phyloP scores from a whole-genome alignment of 2,797 vertebrate species.

The Karalla daura region DNA sequence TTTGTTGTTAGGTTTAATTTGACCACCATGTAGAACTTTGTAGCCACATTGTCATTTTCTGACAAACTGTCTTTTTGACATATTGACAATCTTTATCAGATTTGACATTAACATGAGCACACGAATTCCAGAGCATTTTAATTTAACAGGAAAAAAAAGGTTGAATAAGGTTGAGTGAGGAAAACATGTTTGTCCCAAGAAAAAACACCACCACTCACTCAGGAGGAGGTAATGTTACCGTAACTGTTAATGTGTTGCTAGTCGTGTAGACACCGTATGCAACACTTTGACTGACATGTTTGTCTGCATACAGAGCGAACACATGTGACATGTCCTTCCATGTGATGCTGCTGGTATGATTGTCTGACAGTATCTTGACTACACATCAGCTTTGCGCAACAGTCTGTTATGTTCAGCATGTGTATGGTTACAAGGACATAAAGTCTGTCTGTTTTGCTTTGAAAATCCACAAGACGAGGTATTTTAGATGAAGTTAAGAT shows the following conservation, averaged over 20 bases:
- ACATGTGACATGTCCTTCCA: conserved; percentile 28
- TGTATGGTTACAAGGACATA: not conserved
- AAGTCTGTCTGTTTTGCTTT: not conserved
- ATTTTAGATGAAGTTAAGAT: not conserved
- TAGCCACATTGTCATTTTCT: no score
- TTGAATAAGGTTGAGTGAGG: no score
- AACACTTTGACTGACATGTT: conserved; percentile 61
- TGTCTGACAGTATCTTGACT: conserved; percentile 52
- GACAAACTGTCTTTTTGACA: no score
- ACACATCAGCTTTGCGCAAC: conserved; percentile 56
- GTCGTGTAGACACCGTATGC: not conserved
- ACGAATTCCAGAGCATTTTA: no score
- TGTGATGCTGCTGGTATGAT: conserved; percentile 25
- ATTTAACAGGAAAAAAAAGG: no score
- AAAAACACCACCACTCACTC: not conserved
- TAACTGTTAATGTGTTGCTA: no score
- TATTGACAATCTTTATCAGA: no score
- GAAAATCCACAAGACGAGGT: not conserved
- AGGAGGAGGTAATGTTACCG: no score
- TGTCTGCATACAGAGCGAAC: conserved; percentile 16
- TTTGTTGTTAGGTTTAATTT: no score
- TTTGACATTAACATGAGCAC: no score
- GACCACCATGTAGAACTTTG: no score
- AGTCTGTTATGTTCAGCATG: conserved; percentile 26
- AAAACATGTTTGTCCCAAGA: not conserved